Percentiles rank a stretch among this genome's conserved stretches.
phyloP scores from a whole-genome alignment of 2,797 vertebrate genomes.

The Cygnus olor region DNA sequence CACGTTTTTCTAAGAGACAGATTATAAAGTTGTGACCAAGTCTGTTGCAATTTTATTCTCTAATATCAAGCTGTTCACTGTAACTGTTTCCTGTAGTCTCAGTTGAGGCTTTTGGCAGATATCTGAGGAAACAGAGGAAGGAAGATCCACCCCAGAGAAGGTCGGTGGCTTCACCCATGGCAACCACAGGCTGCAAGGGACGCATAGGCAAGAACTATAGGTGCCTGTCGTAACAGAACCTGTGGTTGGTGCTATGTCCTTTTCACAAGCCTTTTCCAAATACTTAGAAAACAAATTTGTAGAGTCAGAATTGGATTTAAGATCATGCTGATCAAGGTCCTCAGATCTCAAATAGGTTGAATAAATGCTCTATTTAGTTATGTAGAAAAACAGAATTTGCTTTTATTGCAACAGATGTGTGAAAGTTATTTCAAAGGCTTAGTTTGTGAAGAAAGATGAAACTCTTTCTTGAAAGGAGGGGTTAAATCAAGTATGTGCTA shows the following conservation, averaged over 20 bases:
- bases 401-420: neutral
- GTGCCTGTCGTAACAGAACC: neutral
- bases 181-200: conserved; percentile 20
- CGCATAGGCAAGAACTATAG: neutral
- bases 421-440: neutral
- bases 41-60: conserved; percentile 13
- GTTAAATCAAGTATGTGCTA: neutral
- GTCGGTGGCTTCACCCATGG: conserved; percentile 27
- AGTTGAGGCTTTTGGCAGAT: conserved; percentile 39
- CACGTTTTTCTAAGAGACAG: neutral
- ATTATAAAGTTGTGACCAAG: neutral
- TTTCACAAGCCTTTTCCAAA: neutral
- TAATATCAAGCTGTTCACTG: neutral
- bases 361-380: neutral
- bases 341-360: neutral
- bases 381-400: neutral
- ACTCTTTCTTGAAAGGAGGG: neutral
- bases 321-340: neutral
- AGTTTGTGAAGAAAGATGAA: neutral
- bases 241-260: neutral
- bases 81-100: conserved; percentile 8
- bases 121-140: conserved; percentile 65
- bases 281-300: neutral
- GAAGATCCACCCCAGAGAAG: conserved; percentile 52
- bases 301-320: neutral